These are phyloP conservation scores for Dexiosoma caninum DNA, from an alignment of 2,888 invertebrate genomes.

Conservation along the genomic window DNA sequence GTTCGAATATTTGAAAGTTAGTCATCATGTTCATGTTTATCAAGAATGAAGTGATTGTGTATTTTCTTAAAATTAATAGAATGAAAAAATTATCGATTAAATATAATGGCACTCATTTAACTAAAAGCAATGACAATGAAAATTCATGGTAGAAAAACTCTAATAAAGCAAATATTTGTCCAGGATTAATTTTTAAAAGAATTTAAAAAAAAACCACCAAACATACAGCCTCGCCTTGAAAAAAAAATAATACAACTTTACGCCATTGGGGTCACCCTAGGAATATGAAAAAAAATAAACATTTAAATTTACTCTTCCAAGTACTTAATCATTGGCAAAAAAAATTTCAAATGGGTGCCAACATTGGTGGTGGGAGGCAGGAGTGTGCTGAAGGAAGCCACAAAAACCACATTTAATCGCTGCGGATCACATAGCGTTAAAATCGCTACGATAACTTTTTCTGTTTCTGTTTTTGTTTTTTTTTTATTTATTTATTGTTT, in stretches of 20 bases:
- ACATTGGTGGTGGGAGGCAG: conserved; percentile 23
- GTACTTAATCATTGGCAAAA: conserved; percentile 51
- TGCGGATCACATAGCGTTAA: conserved; percentile 75
- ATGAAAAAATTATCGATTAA: conserved; percentile 70
- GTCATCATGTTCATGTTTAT: neutral
- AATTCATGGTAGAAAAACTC: conserved; percentile 36
- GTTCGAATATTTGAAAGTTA: neutral
- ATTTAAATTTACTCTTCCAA: conserved; percentile 60
- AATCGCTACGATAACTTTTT: conserved; percentile 73
- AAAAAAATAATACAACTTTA: conserved; percentile 34
- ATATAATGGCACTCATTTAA: conserved; percentile 75
- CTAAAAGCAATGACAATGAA: conserved; percentile 70
- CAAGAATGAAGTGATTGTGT: conserved; percentile 25
- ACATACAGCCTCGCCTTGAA: conserved; percentile 68
- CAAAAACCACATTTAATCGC: conserved; percentile 72
- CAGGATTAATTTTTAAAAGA: conserved; percentile 73
- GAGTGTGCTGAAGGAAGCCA: conserved; percentile 64
- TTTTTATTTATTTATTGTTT: no score
- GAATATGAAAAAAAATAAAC: conserved; percentile 49
- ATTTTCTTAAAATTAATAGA: conserved; percentile 16
- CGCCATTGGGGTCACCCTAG: conserved; percentile 55
- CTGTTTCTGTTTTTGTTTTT: conserved; percentile 64
- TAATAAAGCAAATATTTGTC: conserved; percentile 73
- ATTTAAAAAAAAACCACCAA: conserved; percentile 62
- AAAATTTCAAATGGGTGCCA: conserved; percentile 22